Conservation (phyloP, 2,797 vertebrate species). For the Urocyon cinereoargenteus region DNA sequence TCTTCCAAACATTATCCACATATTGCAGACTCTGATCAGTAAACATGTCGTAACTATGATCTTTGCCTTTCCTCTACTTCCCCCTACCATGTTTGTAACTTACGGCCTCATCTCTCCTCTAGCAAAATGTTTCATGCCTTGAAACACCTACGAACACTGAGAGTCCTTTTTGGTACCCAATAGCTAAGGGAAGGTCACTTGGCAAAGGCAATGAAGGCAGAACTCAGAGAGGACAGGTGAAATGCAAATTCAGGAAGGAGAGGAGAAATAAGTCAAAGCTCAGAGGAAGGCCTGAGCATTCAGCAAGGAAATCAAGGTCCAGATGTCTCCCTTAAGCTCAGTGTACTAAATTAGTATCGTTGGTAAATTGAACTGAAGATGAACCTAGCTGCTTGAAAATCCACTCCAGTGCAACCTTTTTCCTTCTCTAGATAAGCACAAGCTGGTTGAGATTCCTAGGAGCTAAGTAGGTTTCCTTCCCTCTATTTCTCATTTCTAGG, state of each 20-base stretch:
- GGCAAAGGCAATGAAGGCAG: not conserved
- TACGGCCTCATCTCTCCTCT: not conserved
- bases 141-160: not conserved
- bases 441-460: not conserved
- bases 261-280: not conserved
- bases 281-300: not conserved
- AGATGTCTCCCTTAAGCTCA: not conserved
- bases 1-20: not conserved
- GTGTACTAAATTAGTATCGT: not conserved
- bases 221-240: not conserved
- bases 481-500: not conserved
- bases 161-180: not conserved
- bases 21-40: not conserved
- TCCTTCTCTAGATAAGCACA: not conserved
- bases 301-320: not conserved
- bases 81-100: not conserved
- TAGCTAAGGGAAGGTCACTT: not conserved
- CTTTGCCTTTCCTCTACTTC: conserved; percentile 6
- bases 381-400: not conserved
- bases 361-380: not conserved
- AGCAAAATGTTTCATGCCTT: not conserved
- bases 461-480: not conserved
- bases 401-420: not conserved
- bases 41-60: not conserved
- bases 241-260: not conserved